A percentile compares a stretch with the other conserved stretches of the same genome.
Evolutionary conservation across 1,140 invertebrate species (phyloP).

Genomic region (Onthophagus taurus): DNA sequence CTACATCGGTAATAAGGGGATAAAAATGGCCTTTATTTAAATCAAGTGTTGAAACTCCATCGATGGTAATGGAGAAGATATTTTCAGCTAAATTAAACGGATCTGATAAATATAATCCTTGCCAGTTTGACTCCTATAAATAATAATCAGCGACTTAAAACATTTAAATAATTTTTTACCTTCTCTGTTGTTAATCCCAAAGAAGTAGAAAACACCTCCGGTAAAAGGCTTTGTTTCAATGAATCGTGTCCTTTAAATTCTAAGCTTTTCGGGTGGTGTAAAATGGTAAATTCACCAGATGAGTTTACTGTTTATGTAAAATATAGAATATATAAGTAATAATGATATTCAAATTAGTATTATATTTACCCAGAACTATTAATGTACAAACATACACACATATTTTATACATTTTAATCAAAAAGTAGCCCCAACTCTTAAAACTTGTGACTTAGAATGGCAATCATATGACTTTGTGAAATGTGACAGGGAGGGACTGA

Average conservation of each 20-base stretch:
- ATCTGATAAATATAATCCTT: constrained; percentile 56
- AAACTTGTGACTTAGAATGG: too few relatives aligned
- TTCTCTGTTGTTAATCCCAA: constrained; percentile 57
- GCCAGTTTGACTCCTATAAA: constrained; percentile 57
- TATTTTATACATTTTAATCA: too few relatives aligned
- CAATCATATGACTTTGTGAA: too few relatives aligned
- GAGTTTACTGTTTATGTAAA: constrained; percentile 57
- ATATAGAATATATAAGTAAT: too few relatives aligned
- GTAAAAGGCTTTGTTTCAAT: constrained; percentile 51
- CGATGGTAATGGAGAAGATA: constrained; percentile 61
- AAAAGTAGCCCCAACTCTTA: too few relatives aligned
- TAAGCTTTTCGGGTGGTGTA: constrained; percentile 55
- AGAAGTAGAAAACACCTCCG: constrained; percentile 61
- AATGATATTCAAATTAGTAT: too few relatives aligned
- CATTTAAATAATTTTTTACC: constrained; percentile 34
- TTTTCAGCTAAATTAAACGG: constrained; percentile 71
- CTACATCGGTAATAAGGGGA: constrained; percentile 52
- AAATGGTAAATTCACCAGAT: constrained; percentile 54
- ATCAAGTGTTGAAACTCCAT: constrained; percentile 52
- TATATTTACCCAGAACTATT: too few relatives aligned
- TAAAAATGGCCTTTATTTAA: constrained; percentile 45
- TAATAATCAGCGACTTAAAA: constrained; percentile 13
- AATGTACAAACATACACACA: too few relatives aligned
- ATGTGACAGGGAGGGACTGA: too few relatives aligned
- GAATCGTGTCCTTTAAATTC: constrained; percentile 52